These are phyloP conservation scores for Terrapene triunguis DNA, from an alignment of 2,113 vertebrate genomes.

Conservation along the genomic window DNA sequence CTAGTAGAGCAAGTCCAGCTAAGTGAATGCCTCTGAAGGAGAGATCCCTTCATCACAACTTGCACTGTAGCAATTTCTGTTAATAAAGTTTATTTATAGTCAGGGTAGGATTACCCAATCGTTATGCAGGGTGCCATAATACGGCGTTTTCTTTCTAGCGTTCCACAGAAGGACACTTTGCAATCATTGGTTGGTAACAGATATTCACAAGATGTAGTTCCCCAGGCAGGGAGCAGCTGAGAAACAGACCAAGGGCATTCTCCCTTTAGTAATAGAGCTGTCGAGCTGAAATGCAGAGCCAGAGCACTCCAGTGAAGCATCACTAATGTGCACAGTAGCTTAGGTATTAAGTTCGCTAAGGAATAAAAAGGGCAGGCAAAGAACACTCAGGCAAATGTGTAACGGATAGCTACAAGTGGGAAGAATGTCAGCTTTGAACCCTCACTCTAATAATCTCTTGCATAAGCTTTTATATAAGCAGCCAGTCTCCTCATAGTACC, in stretches of 20 bases:
- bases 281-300: not conserved
- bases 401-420: slow-evolving; percentile 72
- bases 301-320: not conserved
- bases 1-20: not conserved
- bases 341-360: slow-evolving; percentile 53
- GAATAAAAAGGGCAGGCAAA: slow-evolving; percentile 55
- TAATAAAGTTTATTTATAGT: slow-evolving; percentile 17
- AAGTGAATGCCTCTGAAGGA: not conserved
- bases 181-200: slow-evolving; percentile 5
- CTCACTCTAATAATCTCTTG: slow-evolving; percentile 69
- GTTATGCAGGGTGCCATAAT: not conserved
- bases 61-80: not conserved
- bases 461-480: slow-evolving; percentile 75
- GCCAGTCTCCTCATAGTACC: slow-evolving; percentile 36
- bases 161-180: slow-evolving; percentile 19
- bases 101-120: not conserved
- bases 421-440: slow-evolving; percentile 70
- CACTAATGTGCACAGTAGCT: slow-evolving; percentile 21
- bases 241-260: slow-evolving; percentile 44
- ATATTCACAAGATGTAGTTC: slow-evolving; percentile 33
- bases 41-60: not conserved
- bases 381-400: slow-evolving; percentile 59
- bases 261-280: not conserved
- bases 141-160: not conserved
- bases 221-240: not conserved